These are phyloP conservation scores for cat (Felis catus) DNA, from an alignment of 2,113 vertebrate species.

Conservation along the genomic window DNA sequence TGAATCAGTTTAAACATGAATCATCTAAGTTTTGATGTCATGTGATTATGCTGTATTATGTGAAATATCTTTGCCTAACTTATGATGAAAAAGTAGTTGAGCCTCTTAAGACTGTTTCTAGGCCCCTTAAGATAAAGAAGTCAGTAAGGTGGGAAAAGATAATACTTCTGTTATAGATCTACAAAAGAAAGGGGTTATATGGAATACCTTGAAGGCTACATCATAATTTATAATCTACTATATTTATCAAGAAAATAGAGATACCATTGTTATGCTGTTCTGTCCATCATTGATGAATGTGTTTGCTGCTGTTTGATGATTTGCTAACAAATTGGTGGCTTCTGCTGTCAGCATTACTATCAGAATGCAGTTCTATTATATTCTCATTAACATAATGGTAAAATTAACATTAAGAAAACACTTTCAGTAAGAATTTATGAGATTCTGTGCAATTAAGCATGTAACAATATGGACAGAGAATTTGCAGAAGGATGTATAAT, in stretches of 20 bases:
- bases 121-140: not conserved
- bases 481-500: slow-evolving; percentile 34
- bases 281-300: not conserved
- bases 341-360: slow-evolving; percentile 37
- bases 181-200: not conserved
- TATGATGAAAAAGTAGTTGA: not conserved
- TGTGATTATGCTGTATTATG: not conserved
- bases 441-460: slow-evolving; percentile 43
- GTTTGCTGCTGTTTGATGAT: not conserved
- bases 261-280: not conserved
- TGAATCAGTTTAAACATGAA: not conserved
- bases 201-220: not conserved
- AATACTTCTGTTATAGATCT: not conserved
- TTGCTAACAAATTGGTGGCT: slow-evolving; percentile 1
- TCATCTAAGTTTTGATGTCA: not conserved
- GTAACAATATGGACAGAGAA: slow-evolving; percentile 46
- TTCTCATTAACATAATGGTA: slow-evolving; percentile 25
- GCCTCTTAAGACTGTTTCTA: not conserved
- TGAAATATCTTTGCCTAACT: slow-evolving; percentile 24
- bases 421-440: slow-evolving; percentile 38
- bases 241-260: not conserved
- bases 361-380: not conserved
- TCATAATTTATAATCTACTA: not conserved
- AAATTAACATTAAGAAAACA: slow-evolving; percentile 36
- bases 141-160: not conserved